These are phyloP conservation scores for Hypomecis punctinalis DNA, from an alignment of 2,888 invertebrate species.

Conservation along the genomic window DNA sequence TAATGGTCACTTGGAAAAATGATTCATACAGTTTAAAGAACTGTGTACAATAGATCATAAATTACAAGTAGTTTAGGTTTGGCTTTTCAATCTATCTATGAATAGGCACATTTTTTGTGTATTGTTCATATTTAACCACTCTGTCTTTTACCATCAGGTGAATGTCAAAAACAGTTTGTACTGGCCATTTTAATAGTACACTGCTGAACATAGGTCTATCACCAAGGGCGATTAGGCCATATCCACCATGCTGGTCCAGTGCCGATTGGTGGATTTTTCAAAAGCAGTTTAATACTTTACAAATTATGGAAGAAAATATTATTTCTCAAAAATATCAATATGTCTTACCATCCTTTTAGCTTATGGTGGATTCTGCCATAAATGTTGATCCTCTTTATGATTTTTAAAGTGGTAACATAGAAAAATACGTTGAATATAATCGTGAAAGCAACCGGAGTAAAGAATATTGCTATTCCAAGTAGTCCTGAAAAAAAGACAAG, in stretches of 20 bases:
- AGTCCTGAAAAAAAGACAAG: slow-evolving; percentile 84
- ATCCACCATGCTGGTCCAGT: too few species aligned
- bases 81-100: too few species aligned
- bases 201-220: too few species aligned
- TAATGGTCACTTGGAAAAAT: slow-evolving; percentile 3
- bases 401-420: slow-evolving; percentile 91
- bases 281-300: too few species aligned
- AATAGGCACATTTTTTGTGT: too few species aligned
- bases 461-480: slow-evolving; percentile 93
- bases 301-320: background rate
- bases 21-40: background rate
- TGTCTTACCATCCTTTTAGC: slow-evolving; percentile 90
- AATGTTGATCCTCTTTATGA: slow-evolving; percentile 91
- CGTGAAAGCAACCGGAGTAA: slow-evolving; percentile 92
- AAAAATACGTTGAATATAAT: slow-evolving; percentile 92
- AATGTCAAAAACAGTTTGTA: too few species aligned
- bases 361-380: slow-evolving; percentile 95
- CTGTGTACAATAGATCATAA: too few species aligned
- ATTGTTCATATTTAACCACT: too few species aligned
- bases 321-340: background rate
- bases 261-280: too few species aligned
- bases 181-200: too few species aligned
- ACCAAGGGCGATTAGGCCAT: too few species aligned
- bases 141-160: too few species aligned
- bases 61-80: background rate